Percentiles rank a stretch among this genome's conserved stretches.
Evolutionary conservation across 37 sponge, comb jelly and placozoan species (phyloP).

Genomic region (Dysidea cf. avara): DNA sequence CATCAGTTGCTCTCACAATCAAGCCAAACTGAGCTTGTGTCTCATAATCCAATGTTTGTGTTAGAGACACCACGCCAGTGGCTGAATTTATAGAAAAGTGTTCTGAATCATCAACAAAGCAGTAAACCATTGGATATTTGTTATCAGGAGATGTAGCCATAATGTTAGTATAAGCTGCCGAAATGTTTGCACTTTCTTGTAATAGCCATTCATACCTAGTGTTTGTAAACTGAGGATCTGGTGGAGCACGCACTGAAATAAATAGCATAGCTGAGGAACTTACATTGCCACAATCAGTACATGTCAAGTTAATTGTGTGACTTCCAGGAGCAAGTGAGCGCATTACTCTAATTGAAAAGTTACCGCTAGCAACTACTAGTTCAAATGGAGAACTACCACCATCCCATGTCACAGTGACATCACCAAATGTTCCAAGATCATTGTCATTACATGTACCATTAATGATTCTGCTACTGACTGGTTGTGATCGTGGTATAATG

Average conservation of each 20-base stretch:
- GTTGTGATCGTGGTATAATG: slow-evolving; percentile 10
- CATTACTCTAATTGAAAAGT: slow-evolving; percentile 28
- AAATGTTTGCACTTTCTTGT: slow-evolving; percentile 26
- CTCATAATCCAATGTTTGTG: slow-evolving; percentile 52
- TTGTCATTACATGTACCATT: slow-evolving; percentile 52
- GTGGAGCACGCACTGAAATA: slow-evolving; percentile 55
- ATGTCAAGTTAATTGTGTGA: slow-evolving; percentile 50
- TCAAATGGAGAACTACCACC: slow-evolving; percentile 36
- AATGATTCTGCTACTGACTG: slow-evolving; percentile 25
- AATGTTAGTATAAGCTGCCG: slow-evolving; percentile 18
- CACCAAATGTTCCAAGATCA: slow-evolving; percentile 40
- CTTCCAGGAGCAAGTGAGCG: slow-evolving; percentile 17
- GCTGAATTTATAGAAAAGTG: slow-evolving; percentile 50
- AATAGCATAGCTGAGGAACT: slow-evolving; percentile 33
- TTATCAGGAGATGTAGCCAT: slow-evolving; percentile 39
- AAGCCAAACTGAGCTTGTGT: slow-evolving; percentile 24
- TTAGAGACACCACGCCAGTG: slow-evolving; percentile 47
- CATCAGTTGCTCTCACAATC: slow-evolving; percentile 44
- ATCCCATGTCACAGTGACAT: slow-evolving; percentile 4
- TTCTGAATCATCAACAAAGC: slow-evolving; percentile 30
- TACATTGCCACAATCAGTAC: slow-evolving; percentile 34
- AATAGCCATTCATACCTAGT: slow-evolving; percentile 58
- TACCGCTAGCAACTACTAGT: neutral
- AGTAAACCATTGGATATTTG: slow-evolving; percentile 26
- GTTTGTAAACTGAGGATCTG: slow-evolving; percentile 51